Conservation (phyloP, 2,113 vertebrate species). For the Neodontobutis hainanensis region DNA sequence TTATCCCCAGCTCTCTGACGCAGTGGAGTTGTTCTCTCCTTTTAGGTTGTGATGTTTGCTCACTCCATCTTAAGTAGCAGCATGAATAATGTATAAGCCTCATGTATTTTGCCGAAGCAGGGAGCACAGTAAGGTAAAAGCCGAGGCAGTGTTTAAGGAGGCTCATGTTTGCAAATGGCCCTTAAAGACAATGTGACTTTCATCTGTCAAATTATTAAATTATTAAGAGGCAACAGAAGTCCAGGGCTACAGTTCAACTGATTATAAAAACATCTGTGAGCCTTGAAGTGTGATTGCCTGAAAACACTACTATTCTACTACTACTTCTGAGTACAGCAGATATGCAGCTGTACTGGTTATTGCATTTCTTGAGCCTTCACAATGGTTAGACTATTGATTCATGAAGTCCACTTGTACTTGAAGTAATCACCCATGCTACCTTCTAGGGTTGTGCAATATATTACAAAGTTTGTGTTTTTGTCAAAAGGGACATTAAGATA, state of each 20-base stretch:
- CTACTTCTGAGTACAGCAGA: no score
- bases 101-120: background rate
- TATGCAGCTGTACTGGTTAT: no score
- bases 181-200: conserved; percentile 24
- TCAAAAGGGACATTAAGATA: no score
- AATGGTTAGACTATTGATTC: no score
- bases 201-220: conserved; percentile 26
- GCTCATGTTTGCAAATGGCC: conserved; percentile 22
- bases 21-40: conserved; percentile 20
- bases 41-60: conserved; percentile 48
- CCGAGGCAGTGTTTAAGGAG: conserved; percentile 3
- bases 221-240: background rate
- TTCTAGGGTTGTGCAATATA: no score
- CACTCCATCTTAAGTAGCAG: conserved; percentile 22
- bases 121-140: conserved; percentile 8
- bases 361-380: no score
- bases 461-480: no score
- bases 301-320: no score
- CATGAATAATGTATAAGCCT: conserved; percentile 58
- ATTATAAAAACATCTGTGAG: conserved; percentile 5
- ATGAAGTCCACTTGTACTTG: no score
- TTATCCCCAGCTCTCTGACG: conserved; percentile 29
- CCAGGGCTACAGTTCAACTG: background rate
- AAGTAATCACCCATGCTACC: no score
- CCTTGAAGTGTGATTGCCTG: no score